Percentiles rank a stretch among this genome's conserved stretches.
Conservation (phyloP, 2,888 invertebrate genomes). For the Andrena flavipes region DNA sequence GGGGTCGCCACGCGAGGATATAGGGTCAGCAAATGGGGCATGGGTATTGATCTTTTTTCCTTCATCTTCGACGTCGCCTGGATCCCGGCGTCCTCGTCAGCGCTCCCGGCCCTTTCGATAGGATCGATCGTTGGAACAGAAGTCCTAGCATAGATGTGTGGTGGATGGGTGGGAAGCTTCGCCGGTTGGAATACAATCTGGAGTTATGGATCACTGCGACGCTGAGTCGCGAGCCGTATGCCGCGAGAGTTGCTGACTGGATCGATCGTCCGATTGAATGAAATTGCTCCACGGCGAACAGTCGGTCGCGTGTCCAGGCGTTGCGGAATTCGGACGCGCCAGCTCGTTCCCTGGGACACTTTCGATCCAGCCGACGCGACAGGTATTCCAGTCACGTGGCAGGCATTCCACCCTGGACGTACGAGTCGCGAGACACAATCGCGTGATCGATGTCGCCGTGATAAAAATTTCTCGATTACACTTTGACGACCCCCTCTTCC, state of each 20-base stretch:
- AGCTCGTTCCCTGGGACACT: constrained; percentile 6
- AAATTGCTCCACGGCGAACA: constrained; percentile 27
- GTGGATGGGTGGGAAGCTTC: constrained; percentile 7
- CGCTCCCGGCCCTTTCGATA: constrained; percentile 37
- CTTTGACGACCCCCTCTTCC: constrained; percentile 39
- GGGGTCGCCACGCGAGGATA: constrained; percentile 41
- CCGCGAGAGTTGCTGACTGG: neutral
- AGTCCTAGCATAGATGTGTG: constrained; percentile 28
- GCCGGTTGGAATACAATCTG: constrained; percentile 50
- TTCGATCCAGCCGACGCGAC: constrained; percentile 11
- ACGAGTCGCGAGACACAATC: neutral
- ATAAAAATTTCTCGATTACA: constrained; percentile 60
- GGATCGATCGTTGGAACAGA: constrained; percentile 52
- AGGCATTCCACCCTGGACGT: constrained; percentile 3
- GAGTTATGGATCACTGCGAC: constrained; percentile 59
- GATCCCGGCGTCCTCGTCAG: constrained; percentile 32
- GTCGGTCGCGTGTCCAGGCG: neutral
- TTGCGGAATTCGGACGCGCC: neutral
- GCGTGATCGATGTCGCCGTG: constrained; percentile 29
- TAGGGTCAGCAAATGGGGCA: constrained; percentile 53
- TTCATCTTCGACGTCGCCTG: constrained; percentile 47
- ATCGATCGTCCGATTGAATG: constrained; percentile 53
- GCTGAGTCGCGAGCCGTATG: constrained; percentile 27
- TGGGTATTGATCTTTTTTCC: constrained; percentile 61
- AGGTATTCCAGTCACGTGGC: constrained; percentile 45